Evolutionary conservation across 1,140 invertebrate genomes (phyloP).

Genomic region (Drosophila baimaii): DNA sequence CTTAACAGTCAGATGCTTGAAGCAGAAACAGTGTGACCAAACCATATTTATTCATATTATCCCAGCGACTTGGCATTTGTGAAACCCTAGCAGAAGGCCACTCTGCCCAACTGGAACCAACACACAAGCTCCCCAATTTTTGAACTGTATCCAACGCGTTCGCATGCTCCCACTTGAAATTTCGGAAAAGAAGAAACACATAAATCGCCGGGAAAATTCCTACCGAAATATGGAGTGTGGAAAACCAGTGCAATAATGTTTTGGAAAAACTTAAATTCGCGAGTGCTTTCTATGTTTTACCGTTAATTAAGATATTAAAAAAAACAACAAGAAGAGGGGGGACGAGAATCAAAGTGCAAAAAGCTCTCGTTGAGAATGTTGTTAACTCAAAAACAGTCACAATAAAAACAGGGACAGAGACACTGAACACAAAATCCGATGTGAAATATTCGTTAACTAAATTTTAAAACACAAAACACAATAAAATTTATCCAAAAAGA

Average conservation of each 20-base stretch:
- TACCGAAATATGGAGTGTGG: background rate
- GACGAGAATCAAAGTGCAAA: slow-evolving; percentile 30
- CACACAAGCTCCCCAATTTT: slow-evolving; percentile 6
- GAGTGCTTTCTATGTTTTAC: background rate
- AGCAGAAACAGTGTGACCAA: background rate
- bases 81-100: background rate
- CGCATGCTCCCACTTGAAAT: slow-evolving; percentile 1
- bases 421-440: slow-evolving; percentile 24
- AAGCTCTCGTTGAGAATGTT: slow-evolving; percentile 63
- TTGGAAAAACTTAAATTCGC: background rate
- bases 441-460: slow-evolving; percentile 49
- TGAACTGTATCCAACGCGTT: slow-evolving; percentile 16
- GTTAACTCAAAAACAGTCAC: slow-evolving; percentile 47
- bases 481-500: slow-evolving; percentile 14
- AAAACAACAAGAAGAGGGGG: slow-evolving; percentile 16
- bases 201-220: slow-evolving; percentile 24
- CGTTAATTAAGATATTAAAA: slow-evolving; percentile 41
- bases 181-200: slow-evolving; percentile 25
- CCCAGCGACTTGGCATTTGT: slow-evolving; percentile 1
- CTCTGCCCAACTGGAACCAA: background rate
- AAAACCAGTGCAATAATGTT: slow-evolving; percentile 17
- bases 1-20: too few relatives aligned
- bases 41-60: too few relatives aligned
- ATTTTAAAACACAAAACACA: slow-evolving; percentile 27
- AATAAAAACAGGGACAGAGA: slow-evolving; percentile 6